These are phyloP conservation scores for Colostygia pectinataria DNA, from an alignment of 2,888 invertebrate genomes.

Conservation along the genomic window DNA sequence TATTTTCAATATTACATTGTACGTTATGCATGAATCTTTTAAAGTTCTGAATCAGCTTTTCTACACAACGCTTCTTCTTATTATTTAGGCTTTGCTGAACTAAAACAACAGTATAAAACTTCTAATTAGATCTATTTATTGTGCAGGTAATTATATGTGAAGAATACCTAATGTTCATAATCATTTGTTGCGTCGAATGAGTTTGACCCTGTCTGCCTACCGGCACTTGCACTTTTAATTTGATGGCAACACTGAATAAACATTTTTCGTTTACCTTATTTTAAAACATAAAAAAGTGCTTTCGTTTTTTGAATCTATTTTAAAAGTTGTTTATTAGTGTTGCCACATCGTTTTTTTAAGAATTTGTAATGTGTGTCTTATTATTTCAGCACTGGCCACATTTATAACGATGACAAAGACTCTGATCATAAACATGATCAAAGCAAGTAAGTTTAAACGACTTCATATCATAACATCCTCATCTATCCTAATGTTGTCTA, in stretches of 20 bases:
- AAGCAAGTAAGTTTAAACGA: slow-evolving; percentile 76
- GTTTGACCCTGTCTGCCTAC: slow-evolving; percentile 59
- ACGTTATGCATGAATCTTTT: slow-evolving; percentile 43
- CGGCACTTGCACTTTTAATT: slow-evolving; percentile 27
- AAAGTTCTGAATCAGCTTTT: slow-evolving; percentile 33
- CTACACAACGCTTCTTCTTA: slow-evolving; percentile 68
- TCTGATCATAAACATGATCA: slow-evolving; percentile 80
- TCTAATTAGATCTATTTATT: slow-evolving; percentile 14
- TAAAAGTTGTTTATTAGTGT: slow-evolving; percentile 39
- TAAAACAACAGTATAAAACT: slow-evolving; percentile 24
- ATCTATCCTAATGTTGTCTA: no score
- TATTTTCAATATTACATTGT: slow-evolving; percentile 11
- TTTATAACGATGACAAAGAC: slow-evolving; percentile 76
- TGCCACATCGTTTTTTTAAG: slow-evolving; percentile 21
- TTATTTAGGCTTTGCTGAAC: slow-evolving; percentile 76
- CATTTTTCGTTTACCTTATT: not conserved
- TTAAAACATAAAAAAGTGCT: no score
- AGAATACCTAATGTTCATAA: slow-evolving; percentile 47
- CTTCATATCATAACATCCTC: no score
- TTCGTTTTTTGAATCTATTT: not conserved
- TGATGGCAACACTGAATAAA: slow-evolving; percentile 54
- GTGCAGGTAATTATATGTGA: slow-evolving; percentile 17
- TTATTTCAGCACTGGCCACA: slow-evolving; percentile 74
- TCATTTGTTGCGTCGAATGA: slow-evolving; percentile 65
- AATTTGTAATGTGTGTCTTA: slow-evolving; percentile 26